Percentiles rank a stretch among this genome's conserved stretches.
phyloP scores from a whole-genome alignment of 2,888 invertebrate species.

The Eilema sororculum region DNA sequence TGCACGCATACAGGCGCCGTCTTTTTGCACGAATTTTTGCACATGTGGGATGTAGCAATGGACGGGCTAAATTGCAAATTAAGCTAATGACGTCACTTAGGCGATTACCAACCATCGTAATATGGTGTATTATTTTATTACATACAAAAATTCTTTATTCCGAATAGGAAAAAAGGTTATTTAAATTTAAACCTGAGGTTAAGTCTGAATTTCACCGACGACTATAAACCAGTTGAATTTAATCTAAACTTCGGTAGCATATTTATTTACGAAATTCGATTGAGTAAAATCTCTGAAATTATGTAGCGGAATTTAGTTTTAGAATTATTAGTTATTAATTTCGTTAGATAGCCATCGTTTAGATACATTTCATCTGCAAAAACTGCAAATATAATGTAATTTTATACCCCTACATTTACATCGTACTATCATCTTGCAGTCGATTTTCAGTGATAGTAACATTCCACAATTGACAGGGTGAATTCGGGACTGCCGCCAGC shows the following conservation, averaged over 20 bases:
- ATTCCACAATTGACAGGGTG: constrained; percentile 87
- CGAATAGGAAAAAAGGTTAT: background rate
- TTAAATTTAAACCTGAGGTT: background rate
- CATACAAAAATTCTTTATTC: background rate
- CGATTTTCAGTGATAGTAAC: constrained; percentile 10
- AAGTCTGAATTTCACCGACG: background rate
- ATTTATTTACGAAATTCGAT: too few relatives aligned
- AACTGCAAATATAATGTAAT: background rate
- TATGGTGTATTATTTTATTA: background rate
- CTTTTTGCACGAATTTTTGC: too few relatives aligned
- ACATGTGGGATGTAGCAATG: too few relatives aligned
- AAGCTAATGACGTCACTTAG: background rate
- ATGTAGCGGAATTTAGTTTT: too few relatives aligned
- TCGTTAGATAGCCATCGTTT: background rate
- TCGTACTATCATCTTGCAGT: background rate
- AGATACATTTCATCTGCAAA: background rate
- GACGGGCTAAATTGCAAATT: background rate
- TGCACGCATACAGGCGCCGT: too few relatives aligned
- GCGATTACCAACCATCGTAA: background rate
- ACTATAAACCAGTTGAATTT: too few relatives aligned
- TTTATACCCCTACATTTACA: background rate
- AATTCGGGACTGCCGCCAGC: constrained; percentile 87
- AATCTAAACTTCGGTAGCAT: too few relatives aligned
- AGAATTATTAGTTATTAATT: background rate
- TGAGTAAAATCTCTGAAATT: too few relatives aligned